These are phyloP conservation scores for Pyrrhosoma nymphula DNA, from an alignment of 2,888 invertebrate genomes.

Conservation along the genomic window DNA sequence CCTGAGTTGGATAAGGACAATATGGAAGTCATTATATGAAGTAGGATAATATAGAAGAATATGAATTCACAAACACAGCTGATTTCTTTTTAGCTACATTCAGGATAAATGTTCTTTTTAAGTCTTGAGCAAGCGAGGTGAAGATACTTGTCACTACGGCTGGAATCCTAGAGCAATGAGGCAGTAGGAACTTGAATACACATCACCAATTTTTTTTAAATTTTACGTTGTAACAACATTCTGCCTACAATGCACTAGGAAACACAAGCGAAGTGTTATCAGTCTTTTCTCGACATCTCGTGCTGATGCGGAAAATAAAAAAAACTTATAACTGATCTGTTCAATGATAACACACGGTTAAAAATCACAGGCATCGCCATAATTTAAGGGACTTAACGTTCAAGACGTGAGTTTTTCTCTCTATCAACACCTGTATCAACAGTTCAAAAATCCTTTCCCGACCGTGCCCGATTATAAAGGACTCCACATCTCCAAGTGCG, in stretches of 20 bases:
- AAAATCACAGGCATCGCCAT: conserved; percentile 69
- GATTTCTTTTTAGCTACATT: conserved; percentile 62
- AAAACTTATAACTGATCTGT: conserved; percentile 61
- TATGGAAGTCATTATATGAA: conserved; percentile 68
- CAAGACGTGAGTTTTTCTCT: conserved; percentile 55
- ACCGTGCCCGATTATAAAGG: conserved; percentile 53
- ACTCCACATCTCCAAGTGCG: conserved; percentile 50
- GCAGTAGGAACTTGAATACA: conserved; percentile 72
- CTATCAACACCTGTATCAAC: conserved; percentile 41
- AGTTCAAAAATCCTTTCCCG: conserved; percentile 59
- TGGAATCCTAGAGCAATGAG: conserved; percentile 71
- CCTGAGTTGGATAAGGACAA: conserved; percentile 70
- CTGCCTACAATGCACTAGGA: conserved; percentile 71
- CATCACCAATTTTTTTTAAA: conserved; percentile 70
- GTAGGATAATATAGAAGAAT: conserved; percentile 67
- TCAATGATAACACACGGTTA: conserved; percentile 68
- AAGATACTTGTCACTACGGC: conserved; percentile 69
- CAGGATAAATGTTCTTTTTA: conserved; percentile 60
- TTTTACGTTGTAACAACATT: conserved; percentile 71
- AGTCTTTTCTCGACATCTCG: conserved; percentile 71
- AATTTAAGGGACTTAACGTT: conserved; percentile 59
- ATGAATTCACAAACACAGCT: conserved; percentile 68
- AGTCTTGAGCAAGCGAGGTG: conserved; percentile 70
- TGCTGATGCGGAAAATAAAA: conserved; percentile 70
- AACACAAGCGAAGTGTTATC: conserved; percentile 71